Percentiles rank a stretch among this genome's conserved stretches.
Conservation (phyloP, 1,140 invertebrate genomes). For the Meloidogyne floridensis region DNA sequence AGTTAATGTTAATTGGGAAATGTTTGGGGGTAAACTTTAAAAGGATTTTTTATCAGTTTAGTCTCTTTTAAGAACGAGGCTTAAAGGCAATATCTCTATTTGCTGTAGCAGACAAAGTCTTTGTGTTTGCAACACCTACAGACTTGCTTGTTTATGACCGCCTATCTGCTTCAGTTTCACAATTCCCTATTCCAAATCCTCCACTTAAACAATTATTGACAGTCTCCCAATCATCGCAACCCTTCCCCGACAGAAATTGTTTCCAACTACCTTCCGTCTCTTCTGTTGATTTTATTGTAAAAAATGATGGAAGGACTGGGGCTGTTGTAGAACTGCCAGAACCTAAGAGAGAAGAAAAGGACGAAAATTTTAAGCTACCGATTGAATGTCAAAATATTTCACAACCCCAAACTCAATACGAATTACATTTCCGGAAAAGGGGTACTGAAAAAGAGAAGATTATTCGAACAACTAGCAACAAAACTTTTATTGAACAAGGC, state of each 20-base stretch:
- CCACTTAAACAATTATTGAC: conserved; percentile 61
- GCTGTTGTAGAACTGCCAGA: conserved; percentile 46
- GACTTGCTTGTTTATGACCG: conserved; percentile 61
- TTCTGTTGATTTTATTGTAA: conserved; percentile 56
- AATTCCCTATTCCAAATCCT: conserved; percentile 58
- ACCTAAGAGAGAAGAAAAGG: conserved; percentile 7
- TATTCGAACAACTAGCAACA: conserved; percentile 44
- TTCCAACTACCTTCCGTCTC: conserved; percentile 54
- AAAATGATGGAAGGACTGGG: conserved; percentile 61
- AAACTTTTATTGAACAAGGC: conserved; percentile 64
- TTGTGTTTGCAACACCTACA: conserved; percentile 61
- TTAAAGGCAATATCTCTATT: conserved; percentile 60
- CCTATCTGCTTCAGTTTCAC: conserved; percentile 41
- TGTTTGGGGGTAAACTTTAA: conserved; percentile 53
- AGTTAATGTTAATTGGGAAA: conserved; percentile 58
- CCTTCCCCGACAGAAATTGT: conserved; percentile 57
- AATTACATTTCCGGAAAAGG: conserved; percentile 57
- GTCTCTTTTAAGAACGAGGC: conserved; percentile 53
- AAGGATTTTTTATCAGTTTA: not conserved
- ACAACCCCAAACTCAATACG: conserved; percentile 63
- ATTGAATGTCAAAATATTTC: conserved; percentile 54
- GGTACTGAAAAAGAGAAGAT: conserved; percentile 58
- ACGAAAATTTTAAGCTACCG: not conserved
- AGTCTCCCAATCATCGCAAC: conserved; percentile 61
- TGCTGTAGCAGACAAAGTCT: conserved; percentile 65